phyloP scores from a whole-genome alignment of 1,140 invertebrate genomes.

The Lordiphosa stackelbergi region DNA sequence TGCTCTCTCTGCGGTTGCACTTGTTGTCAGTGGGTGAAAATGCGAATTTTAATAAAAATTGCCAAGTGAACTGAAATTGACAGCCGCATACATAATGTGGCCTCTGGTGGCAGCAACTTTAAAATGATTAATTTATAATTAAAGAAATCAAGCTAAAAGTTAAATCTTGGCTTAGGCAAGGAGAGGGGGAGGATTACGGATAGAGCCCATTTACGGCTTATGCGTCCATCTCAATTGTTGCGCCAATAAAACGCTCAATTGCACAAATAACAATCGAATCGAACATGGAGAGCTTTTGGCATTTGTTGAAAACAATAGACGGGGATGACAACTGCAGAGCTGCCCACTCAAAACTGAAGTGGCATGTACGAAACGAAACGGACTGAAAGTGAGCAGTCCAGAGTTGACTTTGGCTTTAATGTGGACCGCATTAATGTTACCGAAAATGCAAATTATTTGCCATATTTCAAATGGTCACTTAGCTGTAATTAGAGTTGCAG shows the following conservation, averaged over 20 bases:
- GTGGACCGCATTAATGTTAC: slow-evolving; percentile 10
- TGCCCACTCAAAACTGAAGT: not conserved
- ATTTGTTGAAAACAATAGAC: not conserved
- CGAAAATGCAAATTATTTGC: slow-evolving; percentile 35
- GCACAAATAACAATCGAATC: slow-evolving; percentile 11
- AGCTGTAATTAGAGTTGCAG: slow-evolving; percentile 49
- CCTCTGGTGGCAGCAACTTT: slow-evolving; percentile 28
- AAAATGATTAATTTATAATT: slow-evolving; percentile 36
- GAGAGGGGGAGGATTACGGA: not conserved
- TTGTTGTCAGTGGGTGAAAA: slow-evolving; percentile 13
- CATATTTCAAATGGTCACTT: slow-evolving; percentile 41
- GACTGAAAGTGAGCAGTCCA: not conserved
- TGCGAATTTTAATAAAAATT: slow-evolving; percentile 42
- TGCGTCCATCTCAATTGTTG: slow-evolving; percentile 4
- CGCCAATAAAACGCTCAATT: slow-evolving; percentile 21
- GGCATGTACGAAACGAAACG: no score
- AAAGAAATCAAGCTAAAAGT: slow-evolving; percentile 7
- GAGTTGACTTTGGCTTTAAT: not conserved
- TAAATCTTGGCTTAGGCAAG: not conserved
- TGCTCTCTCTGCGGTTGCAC: slow-evolving; percentile 15
- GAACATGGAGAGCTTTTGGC: slow-evolving; percentile 6
- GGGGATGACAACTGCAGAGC: not conserved
- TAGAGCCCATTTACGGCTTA: slow-evolving; percentile 30
- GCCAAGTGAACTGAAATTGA: slow-evolving; percentile 45
- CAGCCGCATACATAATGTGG: slow-evolving; percentile 42